A percentile compares a stretch with the other conserved stretches of the same genome.
Conservation (phyloP, 2,113 vertebrate genomes). For the Blennius ocellaris region DNA sequence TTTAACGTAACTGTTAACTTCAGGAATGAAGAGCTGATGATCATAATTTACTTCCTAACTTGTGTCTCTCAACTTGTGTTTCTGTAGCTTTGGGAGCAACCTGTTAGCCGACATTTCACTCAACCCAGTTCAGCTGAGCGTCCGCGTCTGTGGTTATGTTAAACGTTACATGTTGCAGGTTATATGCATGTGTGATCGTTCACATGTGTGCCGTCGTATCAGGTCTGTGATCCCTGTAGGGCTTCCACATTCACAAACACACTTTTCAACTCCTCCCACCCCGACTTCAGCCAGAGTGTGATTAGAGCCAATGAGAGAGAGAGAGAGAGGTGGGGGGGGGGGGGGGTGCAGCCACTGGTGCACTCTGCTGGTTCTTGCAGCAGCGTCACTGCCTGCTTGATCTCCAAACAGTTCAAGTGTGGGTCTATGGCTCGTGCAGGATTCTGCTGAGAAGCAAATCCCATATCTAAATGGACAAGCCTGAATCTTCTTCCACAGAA, state of each 20-base stretch:
- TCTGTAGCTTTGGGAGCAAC: neutral
- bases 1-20: conserved; percentile 8
- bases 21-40: neutral
- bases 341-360: conserved; percentile 70
- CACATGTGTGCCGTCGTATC: conserved; percentile 27
- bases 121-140: neutral
- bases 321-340: conserved; percentile 56
- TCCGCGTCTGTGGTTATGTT: neutral
- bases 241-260: conserved; percentile 55
- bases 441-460: conserved; percentile 33
- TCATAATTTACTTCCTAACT: conserved; percentile 2
- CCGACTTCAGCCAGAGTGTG: conserved; percentile 63
- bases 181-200: conserved; percentile 6
- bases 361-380: conserved; percentile 75
- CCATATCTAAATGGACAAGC: conserved; percentile 42
- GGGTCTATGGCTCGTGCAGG: conserved; percentile 46
- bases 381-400: conserved; percentile 74
- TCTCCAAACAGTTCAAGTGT: conserved; percentile 62
- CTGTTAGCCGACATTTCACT: neutral
- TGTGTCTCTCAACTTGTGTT: neutral
- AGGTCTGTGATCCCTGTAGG: conserved; percentile 46
- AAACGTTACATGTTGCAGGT: neutral
- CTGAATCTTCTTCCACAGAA: conserved; percentile 26
- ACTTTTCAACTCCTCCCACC: conserved; percentile 77
- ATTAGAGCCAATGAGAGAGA: conserved; percentile 65